Percentiles rank a stretch among this genome's conserved stretches.
These are phyloP conservation scores for Oxyura jamaicensis DNA, from an alignment of 2,113 vertebrate species.

Conservation along the genomic window DNA sequence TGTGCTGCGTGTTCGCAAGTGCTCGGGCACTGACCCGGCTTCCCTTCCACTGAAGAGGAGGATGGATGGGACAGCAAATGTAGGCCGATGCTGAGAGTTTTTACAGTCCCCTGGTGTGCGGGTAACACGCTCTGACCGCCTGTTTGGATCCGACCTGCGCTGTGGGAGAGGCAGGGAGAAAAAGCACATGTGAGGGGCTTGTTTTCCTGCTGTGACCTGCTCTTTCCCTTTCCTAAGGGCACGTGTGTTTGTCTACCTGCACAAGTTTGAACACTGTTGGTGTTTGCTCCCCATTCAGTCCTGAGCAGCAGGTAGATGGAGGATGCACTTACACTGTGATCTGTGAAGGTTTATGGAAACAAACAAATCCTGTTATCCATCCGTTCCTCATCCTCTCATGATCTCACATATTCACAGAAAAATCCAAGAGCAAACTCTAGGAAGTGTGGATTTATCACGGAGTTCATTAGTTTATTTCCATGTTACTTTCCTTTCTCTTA, in stretches of 20 bases:
- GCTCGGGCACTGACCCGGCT: neutral
- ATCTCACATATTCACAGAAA: neutral
- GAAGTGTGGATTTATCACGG: neutral
- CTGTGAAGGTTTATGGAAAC: neutral
- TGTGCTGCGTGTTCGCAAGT: neutral
- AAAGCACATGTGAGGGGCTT: neutral
- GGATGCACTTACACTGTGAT: neutral
- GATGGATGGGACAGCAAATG: neutral
- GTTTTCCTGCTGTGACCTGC: neutral
- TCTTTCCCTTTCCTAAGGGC: neutral
- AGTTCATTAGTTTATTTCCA: neutral
- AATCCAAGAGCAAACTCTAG: neutral
- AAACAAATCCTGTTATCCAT: neutral
- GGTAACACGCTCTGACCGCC: constrained; percentile 24
- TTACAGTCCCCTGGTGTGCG: constrained; percentile 6
- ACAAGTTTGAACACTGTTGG: neutral
- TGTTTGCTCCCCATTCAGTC: rapidly evolving
- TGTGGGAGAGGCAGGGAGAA: neutral
- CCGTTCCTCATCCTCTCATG: neutral
- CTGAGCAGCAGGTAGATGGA: neutral
- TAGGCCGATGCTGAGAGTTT: neutral
- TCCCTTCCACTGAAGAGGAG: neutral
- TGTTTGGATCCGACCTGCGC: rapidly evolving
- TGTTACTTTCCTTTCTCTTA: constrained; percentile 6
- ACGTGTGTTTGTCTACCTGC: neutral